These are phyloP conservation scores for Channallabes apus DNA, from an alignment of 2,797 vertebrate genomes.

Conservation along the genomic window DNA sequence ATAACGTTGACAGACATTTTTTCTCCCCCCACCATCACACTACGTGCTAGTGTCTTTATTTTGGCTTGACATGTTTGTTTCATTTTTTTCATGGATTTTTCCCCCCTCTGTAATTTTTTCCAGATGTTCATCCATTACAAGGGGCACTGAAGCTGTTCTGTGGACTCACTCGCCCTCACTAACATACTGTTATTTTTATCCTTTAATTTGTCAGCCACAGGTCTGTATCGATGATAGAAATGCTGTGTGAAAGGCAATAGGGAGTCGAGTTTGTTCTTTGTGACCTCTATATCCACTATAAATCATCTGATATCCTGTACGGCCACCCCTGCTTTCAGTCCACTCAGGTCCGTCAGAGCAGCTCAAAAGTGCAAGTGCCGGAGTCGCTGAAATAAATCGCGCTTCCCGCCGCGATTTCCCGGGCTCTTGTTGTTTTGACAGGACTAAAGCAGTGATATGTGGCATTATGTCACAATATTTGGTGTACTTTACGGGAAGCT, in stretches of 20 bases:
- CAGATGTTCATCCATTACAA: not conserved
- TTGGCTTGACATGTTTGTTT: not conserved
- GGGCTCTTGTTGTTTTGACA: constrained; percentile 10
- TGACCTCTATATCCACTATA: constrained; percentile 19
- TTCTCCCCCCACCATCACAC: not conserved
- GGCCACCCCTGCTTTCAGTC: constrained; percentile 9
- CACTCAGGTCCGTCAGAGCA: constrained; percentile 8
- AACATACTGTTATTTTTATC: not conserved
- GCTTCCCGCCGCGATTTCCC: not conserved
- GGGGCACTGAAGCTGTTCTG: not conserved
- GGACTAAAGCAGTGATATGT: constrained; percentile 10
- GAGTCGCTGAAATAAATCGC: not conserved
- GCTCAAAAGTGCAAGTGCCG: constrained; percentile 5
- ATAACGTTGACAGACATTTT: not conserved
- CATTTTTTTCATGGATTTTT: not conserved
- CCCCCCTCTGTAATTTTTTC: not conserved
- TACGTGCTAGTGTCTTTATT: not conserved
- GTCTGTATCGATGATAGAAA: not conserved
- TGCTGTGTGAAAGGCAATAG: constrained; percentile 21
- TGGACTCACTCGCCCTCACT: not conserved
- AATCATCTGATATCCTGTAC: constrained; percentile 1
- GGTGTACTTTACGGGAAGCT: not conserved
- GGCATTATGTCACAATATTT: constrained; percentile 24
- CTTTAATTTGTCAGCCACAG: not conserved
- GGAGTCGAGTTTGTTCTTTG: constrained; percentile 5